A percentile compares a stretch with the other conserved stretches of the same genome.
These are phyloP conservation scores for Phlogophora meticulosa DNA, from an alignment of 2,888 invertebrate genomes.

Conservation along the genomic window DNA sequence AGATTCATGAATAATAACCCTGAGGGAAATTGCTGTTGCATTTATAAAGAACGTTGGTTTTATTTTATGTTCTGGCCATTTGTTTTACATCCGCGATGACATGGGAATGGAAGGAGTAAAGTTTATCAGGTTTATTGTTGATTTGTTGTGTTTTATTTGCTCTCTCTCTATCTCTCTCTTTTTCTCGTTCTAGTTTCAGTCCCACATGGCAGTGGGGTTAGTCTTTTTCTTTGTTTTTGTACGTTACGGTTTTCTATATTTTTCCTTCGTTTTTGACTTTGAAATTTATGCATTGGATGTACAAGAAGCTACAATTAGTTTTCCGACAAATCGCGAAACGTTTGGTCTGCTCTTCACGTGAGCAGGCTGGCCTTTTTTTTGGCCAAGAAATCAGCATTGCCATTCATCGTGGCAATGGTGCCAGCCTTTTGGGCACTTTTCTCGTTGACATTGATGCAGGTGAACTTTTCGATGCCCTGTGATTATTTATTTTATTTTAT, in stretches of 20 bases:
- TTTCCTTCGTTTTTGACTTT: not conserved
- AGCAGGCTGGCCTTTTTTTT: too few species aligned
- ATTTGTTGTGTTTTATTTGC: constrained; percentile 20
- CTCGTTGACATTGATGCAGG: too few species aligned
- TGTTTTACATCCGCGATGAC: constrained; percentile 47
- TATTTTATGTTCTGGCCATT: constrained; percentile 38
- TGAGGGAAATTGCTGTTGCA: constrained; percentile 57
- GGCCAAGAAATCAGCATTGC: too few species aligned
- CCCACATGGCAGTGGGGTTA: not conserved
- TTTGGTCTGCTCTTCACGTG: too few species aligned
- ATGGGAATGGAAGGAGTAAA: constrained; percentile 30
- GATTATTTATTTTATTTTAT: too few species aligned
- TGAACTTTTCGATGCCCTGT: too few species aligned
- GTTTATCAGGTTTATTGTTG: constrained; percentile 28
- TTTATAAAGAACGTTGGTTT: constrained; percentile 49
- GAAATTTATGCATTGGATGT: not conserved
- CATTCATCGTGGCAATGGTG: too few species aligned
- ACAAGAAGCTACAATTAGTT: too few species aligned
- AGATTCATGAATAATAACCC: constrained; percentile 51
- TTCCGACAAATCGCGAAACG: too few species aligned
- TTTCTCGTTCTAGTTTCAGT: not conserved
- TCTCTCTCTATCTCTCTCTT: constrained; percentile 9
- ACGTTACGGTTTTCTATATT: too few species aligned
- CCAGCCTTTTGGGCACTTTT: too few species aligned
- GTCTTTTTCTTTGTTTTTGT: not conserved